Conservation (phyloP, 2,888 invertebrate genomes). For the Spilarctia lutea region DNA sequence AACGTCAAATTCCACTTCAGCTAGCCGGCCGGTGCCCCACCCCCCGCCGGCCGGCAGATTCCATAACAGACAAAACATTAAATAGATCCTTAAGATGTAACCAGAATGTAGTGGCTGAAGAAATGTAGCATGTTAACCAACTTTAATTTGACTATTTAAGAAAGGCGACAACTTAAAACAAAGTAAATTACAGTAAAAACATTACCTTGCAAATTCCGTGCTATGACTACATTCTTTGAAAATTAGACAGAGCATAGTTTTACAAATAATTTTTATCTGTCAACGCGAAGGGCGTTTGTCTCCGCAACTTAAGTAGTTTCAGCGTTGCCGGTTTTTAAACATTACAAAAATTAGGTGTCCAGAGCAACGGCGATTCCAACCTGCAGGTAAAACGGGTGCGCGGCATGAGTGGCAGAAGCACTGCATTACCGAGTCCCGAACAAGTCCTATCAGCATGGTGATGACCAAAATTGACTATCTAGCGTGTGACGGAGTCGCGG, state of each 20-base stretch:
- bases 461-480: constrained; percentile 81
- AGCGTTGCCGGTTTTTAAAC: constrained; percentile 61
- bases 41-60: constrained; percentile 53
- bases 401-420: constrained; percentile 98
- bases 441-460: constrained; percentile 95
- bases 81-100: constrained; percentile 1
- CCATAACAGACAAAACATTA: constrained; percentile 41
- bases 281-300: constrained; percentile 63
- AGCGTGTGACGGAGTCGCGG: constrained; percentile 81
- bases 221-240: constrained; percentile 13
- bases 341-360: constrained; percentile 41
- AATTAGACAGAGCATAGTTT: constrained; percentile 13
- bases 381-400: constrained; percentile 92
- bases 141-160: neutral
- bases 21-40: constrained; percentile 57
- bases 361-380: constrained; percentile 81
- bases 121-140: neutral
- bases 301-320: constrained; percentile 64
- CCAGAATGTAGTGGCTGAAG: neutral
- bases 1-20: constrained; percentile 53
- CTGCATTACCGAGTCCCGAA: constrained; percentile 96
- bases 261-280: constrained; percentile 35
- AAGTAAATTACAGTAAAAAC: constrained; percentile 32
- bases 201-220: constrained; percentile 42
- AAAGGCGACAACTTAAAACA: constrained; percentile 2